phyloP scores from a whole-genome alignment of 2,888 invertebrate genomes.

The Latrodectus hesperus region DNA sequence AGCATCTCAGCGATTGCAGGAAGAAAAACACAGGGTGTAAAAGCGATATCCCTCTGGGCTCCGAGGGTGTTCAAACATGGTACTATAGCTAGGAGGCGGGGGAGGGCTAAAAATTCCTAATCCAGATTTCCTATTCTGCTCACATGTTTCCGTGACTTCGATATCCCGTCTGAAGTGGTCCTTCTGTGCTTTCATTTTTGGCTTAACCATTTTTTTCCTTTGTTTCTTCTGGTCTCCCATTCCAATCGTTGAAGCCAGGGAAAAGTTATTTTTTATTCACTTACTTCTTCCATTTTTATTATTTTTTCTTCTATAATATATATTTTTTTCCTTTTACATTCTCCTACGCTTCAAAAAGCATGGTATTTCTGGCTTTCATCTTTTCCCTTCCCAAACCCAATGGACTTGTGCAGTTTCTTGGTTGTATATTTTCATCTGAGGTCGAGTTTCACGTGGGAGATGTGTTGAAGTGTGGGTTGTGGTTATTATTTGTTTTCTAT shows the following conservation, averaged over 20 bases:
- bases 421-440: neutral
- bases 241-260: slow-evolving; percentile 7
- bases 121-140: slow-evolving; percentile 59
- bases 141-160: slow-evolving; percentile 49
- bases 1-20: slow-evolving; percentile 22
- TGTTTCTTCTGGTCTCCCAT: neutral
- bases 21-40: slow-evolving; percentile 7
- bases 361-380: slow-evolving; percentile 57
- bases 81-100: neutral
- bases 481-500: no score
- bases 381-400: slow-evolving; percentile 50
- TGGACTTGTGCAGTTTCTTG: slow-evolving; percentile 15
- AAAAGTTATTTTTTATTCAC: slow-evolving; percentile 41
- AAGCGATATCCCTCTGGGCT: slow-evolving; percentile 20
- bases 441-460: neutral
- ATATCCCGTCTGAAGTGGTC: slow-evolving; percentile 28
- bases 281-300: slow-evolving; percentile 14
- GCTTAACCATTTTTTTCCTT: neutral
- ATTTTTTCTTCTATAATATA: neutral
- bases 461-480: no score
- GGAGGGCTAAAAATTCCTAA: slow-evolving; percentile 45
- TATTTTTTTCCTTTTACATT: slow-evolving; percentile 2
- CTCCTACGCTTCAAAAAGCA: slow-evolving; percentile 19
- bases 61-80: slow-evolving; percentile 26
- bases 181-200: slow-evolving; percentile 22